phyloP scores from a whole-genome alignment of 2,797 vertebrate species.

The Cynodonichthys magdalenae region DNA sequence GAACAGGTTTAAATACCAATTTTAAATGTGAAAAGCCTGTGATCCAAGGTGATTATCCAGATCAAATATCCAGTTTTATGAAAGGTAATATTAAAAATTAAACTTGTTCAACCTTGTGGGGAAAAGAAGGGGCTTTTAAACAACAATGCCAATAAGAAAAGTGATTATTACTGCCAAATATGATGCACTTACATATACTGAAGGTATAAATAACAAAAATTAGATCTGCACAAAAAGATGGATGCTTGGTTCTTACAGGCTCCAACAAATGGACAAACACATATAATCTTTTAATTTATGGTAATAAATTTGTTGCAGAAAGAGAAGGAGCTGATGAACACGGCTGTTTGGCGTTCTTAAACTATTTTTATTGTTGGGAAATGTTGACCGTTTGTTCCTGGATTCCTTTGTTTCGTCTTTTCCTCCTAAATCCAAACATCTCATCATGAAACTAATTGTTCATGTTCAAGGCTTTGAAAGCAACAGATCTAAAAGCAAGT shows the following conservation, averaged over 20 bases:
- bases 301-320: not conserved
- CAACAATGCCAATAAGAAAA: not conserved
- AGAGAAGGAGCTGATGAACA: not conserved
- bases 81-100: not conserved
- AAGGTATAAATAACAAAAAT: not conserved
- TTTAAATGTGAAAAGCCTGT: not conserved
- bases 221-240: not conserved
- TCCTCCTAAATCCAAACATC: constrained; percentile 22
- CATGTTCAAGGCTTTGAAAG: not conserved
- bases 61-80: not conserved
- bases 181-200: not conserved
- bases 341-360: no score
- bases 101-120: not conserved
- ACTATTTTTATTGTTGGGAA: not conserved
- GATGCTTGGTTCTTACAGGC: not conserved
- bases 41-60: not conserved
- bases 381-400: constrained; percentile 25
- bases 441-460: not conserved
- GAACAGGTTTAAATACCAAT: not conserved
- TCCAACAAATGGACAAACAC: not conserved
- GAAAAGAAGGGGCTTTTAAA: no score
- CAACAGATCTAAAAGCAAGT: constrained; percentile 33
- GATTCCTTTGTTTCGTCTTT: not conserved
- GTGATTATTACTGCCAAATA: not conserved
- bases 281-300: not conserved